Evolutionary conservation across 53 echinoderm and acorn worm genomes (phyloP).

Genomic region (Paelopatides confundens): DNA sequence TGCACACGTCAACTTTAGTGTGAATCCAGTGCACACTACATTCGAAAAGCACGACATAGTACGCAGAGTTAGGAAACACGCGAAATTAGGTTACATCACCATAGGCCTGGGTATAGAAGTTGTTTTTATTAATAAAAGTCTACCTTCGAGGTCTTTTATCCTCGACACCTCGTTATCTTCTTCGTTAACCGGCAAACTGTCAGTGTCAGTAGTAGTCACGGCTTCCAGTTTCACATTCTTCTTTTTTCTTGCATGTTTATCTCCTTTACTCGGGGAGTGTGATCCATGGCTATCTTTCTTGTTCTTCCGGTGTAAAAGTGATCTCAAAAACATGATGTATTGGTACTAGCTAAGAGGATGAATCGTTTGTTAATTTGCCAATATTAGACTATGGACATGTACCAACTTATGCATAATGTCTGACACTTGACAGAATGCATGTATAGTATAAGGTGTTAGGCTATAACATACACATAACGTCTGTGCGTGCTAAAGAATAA

Average conservation of each 20-base stretch:
- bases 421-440: neutral
- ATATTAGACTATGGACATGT: neutral
- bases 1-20: too few relatives aligned
- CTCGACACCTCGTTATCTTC: neutral
- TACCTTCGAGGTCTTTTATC: neutral
- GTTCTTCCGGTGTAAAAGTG: neutral
- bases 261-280: neutral
- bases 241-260: neutral
- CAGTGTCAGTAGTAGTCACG: neutral
- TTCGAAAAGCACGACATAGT: too few relatives aligned
- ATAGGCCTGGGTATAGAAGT: neutral
- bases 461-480: too few relatives aligned
- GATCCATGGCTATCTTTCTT: neutral
- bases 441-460: neutral
- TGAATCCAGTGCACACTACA: too few relatives aligned
- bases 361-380: neutral
- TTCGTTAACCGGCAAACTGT: neutral
- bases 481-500: neutral
- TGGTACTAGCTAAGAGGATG: neutral
- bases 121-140: neutral
- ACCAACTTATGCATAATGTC: neutral
- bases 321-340: conserved; percentile 12
- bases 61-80: too few relatives aligned
- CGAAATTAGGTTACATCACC: too few relatives aligned
- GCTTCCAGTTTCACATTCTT: neutral